Percentiles rank a stretch among this genome's conserved stretches.
phyloP scores from a whole-genome alignment of 2,797 vertebrate genomes.

The Malurus leucopterus region DNA sequence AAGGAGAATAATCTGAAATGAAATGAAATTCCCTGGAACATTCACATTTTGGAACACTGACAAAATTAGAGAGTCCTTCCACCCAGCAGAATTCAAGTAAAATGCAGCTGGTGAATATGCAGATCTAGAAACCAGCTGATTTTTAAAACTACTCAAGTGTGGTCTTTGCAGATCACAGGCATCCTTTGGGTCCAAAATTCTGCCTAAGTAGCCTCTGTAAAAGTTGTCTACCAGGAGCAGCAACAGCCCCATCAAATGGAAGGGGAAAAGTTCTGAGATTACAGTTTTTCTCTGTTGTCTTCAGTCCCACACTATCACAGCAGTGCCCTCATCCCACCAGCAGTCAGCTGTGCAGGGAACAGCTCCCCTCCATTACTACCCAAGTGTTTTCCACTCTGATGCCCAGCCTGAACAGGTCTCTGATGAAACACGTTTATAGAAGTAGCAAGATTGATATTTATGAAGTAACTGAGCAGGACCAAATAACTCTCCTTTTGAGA shows the following conservation, averaged over 20 bases:
- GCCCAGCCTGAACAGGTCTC: neutral
- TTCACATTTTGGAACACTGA: neutral
- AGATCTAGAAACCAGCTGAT: neutral
- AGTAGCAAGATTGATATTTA: neutral
- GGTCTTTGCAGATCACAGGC: neutral
- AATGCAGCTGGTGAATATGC: neutral
- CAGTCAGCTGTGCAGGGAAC: neutral
- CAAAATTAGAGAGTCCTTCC: neutral
- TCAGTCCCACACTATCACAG: neutral
- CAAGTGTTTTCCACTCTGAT: neutral
- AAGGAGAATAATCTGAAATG: neutral
- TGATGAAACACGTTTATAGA: neutral
- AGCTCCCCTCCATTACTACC: neutral
- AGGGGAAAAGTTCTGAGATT: neutral
- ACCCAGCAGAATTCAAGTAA: neutral
- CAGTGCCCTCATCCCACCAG: neutral
- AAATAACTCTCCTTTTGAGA: neutral
- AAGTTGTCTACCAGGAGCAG: neutral
- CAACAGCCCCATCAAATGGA: neutral
- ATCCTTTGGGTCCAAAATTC: neutral
- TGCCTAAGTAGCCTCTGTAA: neutral
- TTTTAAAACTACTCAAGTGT: neutral
- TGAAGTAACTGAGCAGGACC: neutral
- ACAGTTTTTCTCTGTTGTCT: neutral
- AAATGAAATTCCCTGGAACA: neutral